Conservation (phyloP, 2,113 vertebrate species). For the Brachypteracias leptosomus region DNA sequence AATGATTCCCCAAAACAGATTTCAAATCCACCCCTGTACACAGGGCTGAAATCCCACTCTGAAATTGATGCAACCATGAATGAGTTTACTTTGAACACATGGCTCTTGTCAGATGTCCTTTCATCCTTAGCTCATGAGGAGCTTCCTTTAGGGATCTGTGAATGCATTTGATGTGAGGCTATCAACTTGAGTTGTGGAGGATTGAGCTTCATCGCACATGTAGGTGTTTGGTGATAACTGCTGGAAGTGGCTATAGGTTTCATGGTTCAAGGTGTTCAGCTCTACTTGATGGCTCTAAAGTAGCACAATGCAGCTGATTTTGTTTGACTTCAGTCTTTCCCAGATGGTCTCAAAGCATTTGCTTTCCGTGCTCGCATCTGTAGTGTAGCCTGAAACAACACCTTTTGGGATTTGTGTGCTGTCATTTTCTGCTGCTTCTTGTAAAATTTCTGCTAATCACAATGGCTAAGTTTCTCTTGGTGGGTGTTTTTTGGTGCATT, state of each 20-base stretch:
- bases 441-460: not conserved
- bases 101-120: not conserved
- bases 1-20: not conserved
- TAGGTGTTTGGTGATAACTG: not conserved
- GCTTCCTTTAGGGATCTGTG: not conserved
- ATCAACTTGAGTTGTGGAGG: not conserved
- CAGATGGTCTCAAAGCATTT: constrained; percentile 12
- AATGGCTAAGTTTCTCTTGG: not conserved
- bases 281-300: not conserved
- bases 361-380: not conserved
- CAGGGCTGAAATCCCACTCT: not conserved
- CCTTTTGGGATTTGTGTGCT: constrained; percentile 7
- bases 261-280: not conserved
- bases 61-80: not conserved
- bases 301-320: not conserved
- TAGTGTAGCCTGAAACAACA: not conserved
- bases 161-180: not conserved
- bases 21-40: not conserved
- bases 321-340: not conserved
- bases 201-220: not conserved
- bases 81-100: not conserved
- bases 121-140: not conserved
- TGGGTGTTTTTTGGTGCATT: not conserved
- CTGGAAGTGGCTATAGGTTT: not conserved
- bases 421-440: not conserved